These are phyloP conservation scores for Alviniconcha strummeri DNA, from an alignment of 2,888 invertebrate genomes.

Conservation along the genomic window DNA sequence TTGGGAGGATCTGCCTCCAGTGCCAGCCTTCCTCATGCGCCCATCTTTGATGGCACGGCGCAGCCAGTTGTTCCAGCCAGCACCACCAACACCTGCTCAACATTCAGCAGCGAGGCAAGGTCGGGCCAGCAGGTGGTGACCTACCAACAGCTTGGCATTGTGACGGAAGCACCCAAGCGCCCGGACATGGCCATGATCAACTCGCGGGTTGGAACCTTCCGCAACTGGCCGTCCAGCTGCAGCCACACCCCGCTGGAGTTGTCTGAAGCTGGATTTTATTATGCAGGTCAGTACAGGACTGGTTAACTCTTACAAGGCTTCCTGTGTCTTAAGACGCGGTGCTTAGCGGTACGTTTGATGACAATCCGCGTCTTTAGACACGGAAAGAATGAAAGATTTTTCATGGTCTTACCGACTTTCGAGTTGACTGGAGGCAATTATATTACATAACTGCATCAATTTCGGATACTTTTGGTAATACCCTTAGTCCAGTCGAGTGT, in stretches of 20 bases:
- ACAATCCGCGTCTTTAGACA: too few relatives aligned
- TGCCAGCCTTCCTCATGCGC: neutral
- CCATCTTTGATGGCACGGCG: conserved; percentile 12
- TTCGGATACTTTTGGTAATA: too few relatives aligned
- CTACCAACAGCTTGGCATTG: conserved; percentile 26
- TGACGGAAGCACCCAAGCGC: conserved; percentile 3
- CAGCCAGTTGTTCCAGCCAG: conserved; percentile 1
- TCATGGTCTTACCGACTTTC: too few relatives aligned
- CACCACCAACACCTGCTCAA: neutral
- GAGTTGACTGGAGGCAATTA: too few relatives aligned
- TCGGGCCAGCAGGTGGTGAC: conserved; percentile 22
- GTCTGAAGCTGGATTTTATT: conserved; percentile 32
- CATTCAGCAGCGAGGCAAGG: neutral
- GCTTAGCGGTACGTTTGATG: too few relatives aligned
- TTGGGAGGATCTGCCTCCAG: neutral
- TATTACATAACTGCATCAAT: too few relatives aligned
- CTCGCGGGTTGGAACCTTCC: conserved; percentile 3
- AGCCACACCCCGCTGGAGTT: neutral
- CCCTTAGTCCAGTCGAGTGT: too few relatives aligned
- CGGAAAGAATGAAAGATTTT: too few relatives aligned
- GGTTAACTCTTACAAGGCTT: too few relatives aligned
- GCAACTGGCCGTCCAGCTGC: conserved; percentile 21
- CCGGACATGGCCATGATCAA: conserved; percentile 20
- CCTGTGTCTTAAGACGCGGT: too few relatives aligned
- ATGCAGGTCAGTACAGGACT: conserved; percentile 22